phyloP scores from a whole-genome alignment of 2,797 vertebrate species.

The Crenuchus spilurus region DNA sequence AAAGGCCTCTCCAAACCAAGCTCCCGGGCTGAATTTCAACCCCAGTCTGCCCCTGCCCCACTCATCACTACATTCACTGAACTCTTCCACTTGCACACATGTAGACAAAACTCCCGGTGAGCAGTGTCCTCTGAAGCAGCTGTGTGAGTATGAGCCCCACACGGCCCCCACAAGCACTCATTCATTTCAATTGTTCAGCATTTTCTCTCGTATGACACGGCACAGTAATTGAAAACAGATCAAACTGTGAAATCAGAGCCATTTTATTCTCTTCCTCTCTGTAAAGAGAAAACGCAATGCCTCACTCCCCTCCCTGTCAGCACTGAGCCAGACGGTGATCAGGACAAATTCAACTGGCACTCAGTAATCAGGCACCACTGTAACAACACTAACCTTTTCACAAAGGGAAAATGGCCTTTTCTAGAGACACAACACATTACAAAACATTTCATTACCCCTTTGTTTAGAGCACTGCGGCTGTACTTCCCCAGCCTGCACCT shows the following conservation, averaged over 20 bases:
- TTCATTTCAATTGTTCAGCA: conserved; percentile 68
- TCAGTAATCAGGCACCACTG: conserved; percentile 57
- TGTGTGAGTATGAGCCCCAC: conserved; percentile 25
- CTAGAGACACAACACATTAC: conserved; percentile 28
- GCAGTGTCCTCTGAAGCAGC: conserved; percentile 32
- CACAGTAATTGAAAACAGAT: conserved; percentile 76
- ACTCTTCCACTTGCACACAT: conserved; percentile 57
- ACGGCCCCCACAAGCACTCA: conserved; percentile 48
- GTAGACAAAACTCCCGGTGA: conserved; percentile 52
- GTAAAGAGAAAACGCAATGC: conserved; percentile 59
- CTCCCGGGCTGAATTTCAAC: too few relatives aligned
- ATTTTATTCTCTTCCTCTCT: conserved; percentile 65
- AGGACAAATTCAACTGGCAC: conserved; percentile 49
- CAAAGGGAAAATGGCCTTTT: conserved; percentile 50
- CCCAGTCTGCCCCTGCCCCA: too few relatives aligned
- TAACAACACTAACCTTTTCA: conserved; percentile 52
- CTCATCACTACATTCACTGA: not conserved
- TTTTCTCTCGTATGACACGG: conserved; percentile 58
- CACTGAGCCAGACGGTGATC: conserved; percentile 44
- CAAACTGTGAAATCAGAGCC: conserved; percentile 70
- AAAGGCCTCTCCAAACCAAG: too few relatives aligned
- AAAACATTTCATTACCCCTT: conserved; percentile 44
- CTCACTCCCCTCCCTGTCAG: conserved; percentile 36
- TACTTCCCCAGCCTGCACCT: conserved; percentile 14
- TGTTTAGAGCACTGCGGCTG: conserved; percentile 42